Conservation (phyloP, 2,888 invertebrate genomes). For the Synergus laeviventris region DNA sequence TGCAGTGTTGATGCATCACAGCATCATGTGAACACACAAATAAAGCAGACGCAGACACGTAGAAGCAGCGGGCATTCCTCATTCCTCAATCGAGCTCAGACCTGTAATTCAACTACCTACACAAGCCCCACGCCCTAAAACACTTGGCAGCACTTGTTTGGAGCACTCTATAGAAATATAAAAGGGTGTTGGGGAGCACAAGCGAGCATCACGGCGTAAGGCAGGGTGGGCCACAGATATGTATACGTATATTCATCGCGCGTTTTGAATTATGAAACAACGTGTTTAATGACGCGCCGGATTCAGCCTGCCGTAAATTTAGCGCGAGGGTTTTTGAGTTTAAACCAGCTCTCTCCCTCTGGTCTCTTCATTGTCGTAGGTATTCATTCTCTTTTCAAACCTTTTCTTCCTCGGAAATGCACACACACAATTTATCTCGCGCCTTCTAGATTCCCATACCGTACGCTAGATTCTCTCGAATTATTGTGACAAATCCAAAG, state of each 20-base stretch:
- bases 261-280: constrained; percentile 74
- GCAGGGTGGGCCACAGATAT: background rate
- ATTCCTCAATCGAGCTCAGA: constrained; percentile 32
- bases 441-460: constrained; percentile 17
- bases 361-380: constrained; percentile 65
- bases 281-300: constrained; percentile 75
- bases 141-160: constrained; percentile 41
- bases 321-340: constrained; percentile 64
- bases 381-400: constrained; percentile 57
- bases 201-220: constrained; percentile 34
- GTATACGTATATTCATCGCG: constrained; percentile 56
- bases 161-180: constrained; percentile 24
- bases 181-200: constrained; percentile 26
- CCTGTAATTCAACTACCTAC: constrained; percentile 45
- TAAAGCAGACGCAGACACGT: background rate
- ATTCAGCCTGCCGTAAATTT: constrained; percentile 73
- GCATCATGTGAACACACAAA: background rate
- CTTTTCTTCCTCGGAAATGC: constrained; percentile 20
- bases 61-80: background rate
- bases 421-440: constrained; percentile 9
- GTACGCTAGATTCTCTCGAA: constrained; percentile 26
- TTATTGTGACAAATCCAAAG: constrained; percentile 39
- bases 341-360: constrained; percentile 60
- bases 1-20: background rate
- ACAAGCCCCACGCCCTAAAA: constrained; percentile 40